Evolutionary conservation across 2,797 vertebrate species (phyloP), one percentile per base, ranked within the genome.

Genomic region (Melanogrammus aeglefinus): DNA sequence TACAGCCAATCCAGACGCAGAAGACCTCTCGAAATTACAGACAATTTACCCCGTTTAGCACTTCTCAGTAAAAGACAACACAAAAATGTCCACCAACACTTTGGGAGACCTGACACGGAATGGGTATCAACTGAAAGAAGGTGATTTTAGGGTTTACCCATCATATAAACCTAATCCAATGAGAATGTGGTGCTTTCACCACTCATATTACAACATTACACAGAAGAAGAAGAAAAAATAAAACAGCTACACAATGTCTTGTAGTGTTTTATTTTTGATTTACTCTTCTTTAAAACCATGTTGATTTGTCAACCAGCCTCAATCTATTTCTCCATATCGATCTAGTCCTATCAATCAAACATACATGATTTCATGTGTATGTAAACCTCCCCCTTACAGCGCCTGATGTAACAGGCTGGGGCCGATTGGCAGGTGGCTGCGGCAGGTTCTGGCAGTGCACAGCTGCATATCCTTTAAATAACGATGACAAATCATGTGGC

Each of bases 381-480:
- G 57, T 63, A 63, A 63, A 63, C 57, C 57, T 63, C n/a, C 57
- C 57, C 7, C 21, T 24, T 24, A 63, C 57, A 63, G 57, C 7
- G 57, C 47, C 73, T 83, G 76, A 82, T 75, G 27, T 72, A 82
- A 76, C 75, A 57, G 75, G 78, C 71, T 76, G 78, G 29, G 51
- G 73, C 51, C 69, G 77, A 33, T 72, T 70, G 66, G 24, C 24
- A 21, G 83, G 57, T 73, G 71, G 76, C 75, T 78, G 77, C 81
- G 78, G 78, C 82, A 80, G 36, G 80, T 81, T 80, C 36, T 84
- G 78, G 74, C 75, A 31, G 39, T 18, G 21, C 71, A 44, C 75
- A 80, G 76, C 75, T 76, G 79, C 74, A 75, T 76, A 82, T 87
- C 78, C 84, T 87, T 87, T 88, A 80, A 87, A 85, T 85, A 81